phyloP scores from a whole-genome alignment of 2,113 vertebrate species.

The Saimiri boliviensis region DNA sequence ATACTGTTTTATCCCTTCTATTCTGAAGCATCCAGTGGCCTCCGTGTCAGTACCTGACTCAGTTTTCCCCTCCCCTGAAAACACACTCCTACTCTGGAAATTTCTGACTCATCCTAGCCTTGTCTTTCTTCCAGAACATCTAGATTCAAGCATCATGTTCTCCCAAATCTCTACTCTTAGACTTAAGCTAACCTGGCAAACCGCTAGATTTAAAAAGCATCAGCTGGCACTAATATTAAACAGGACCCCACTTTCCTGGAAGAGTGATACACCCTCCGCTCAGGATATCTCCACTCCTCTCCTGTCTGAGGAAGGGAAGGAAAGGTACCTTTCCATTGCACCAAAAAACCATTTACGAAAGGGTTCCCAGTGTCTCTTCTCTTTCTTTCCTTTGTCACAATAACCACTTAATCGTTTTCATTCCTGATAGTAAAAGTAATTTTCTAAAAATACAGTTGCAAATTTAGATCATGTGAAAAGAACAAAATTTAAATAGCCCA shows the following conservation, averaged over 20 bases:
- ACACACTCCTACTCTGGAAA: neutral
- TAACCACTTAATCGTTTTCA: neutral
- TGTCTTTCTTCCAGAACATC: neutral
- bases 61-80: neutral
- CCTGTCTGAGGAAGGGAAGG: fast-evolving
- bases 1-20: neutral
- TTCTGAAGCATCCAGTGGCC: too few relatives aligned
- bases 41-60: neutral
- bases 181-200: neutral
- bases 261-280: fast-evolving
- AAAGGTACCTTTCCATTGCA: neutral
- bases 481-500: neutral
- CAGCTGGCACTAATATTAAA: fast-evolving
- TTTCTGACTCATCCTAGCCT: neutral
- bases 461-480: neutral
- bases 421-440: neutral
- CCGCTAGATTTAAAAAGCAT: neutral
- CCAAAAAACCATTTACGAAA: too few relatives aligned
- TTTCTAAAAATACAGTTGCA: neutral
- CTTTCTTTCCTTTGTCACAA: neutral
- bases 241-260: neutral
- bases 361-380: neutral
- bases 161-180: neutral
- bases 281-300: neutral
- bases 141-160: neutral